Percentiles rank a stretch among this genome's conserved stretches.
These are phyloP conservation scores for Heterodera filipjevi DNA, from an alignment of 2,888 invertebrate species.

Conservation along the genomic window DNA sequence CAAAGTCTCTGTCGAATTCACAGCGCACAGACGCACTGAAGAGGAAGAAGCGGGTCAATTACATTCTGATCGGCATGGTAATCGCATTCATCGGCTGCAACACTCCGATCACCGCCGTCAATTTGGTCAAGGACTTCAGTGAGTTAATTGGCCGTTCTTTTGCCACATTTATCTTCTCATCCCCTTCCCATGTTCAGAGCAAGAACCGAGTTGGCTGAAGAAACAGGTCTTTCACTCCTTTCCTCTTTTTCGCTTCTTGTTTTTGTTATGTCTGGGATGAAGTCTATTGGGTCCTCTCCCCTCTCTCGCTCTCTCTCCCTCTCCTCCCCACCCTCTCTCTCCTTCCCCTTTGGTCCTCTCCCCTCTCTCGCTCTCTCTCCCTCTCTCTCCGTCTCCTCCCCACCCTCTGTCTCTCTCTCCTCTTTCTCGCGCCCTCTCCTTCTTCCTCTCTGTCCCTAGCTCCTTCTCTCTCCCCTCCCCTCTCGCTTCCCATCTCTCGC, in stretches of 20 bases:
- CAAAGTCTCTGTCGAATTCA: constrained; percentile 56
- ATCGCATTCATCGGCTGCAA: constrained; percentile 63
- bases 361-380: no score
- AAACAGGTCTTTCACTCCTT: constrained; percentile 11
- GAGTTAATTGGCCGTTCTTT: constrained; percentile 29
- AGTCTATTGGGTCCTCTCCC: no score
- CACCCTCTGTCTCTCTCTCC: no score
- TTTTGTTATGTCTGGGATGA: no score
- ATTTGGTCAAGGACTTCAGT: constrained; percentile 63
- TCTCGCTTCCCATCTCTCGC: no score
- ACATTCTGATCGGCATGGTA: constrained; percentile 76
- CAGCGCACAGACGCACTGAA: constrained; percentile 61
- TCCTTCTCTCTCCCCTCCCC: neutral
- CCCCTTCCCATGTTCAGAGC: no score
- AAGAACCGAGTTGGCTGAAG: constrained; percentile 26
- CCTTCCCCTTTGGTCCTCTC: no score
- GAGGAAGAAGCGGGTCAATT: constrained; percentile 51
- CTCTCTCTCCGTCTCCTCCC: no score
- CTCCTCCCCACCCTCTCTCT: no score
- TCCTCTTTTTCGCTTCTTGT: no score
- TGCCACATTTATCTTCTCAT: neutral
- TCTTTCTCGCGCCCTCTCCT: no score
- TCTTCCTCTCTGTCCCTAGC: neutral
- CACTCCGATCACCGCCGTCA: constrained; percentile 62
- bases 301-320: no score